Evolutionary conservation across 2,888 invertebrate species (phyloP).

Genomic region (Piscicola geometra): DNA sequence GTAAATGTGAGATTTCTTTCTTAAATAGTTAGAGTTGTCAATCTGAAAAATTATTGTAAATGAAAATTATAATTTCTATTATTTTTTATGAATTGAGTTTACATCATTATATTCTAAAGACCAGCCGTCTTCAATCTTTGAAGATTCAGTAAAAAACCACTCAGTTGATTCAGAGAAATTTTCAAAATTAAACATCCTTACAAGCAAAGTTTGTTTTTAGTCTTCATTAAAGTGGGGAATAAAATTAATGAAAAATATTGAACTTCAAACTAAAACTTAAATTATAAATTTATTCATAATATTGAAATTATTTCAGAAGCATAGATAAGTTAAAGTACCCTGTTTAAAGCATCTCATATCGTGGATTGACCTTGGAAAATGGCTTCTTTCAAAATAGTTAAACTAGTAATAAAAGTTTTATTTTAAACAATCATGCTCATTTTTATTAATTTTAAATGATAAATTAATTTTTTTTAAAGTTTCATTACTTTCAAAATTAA

Average conservation of each 20-base stretch:
- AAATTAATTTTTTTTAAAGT: too few relatives aligned
- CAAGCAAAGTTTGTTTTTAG: too few relatives aligned
- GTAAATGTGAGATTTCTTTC: background rate
- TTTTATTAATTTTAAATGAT: too few relatives aligned
- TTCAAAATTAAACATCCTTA: background rate
- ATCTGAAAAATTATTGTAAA: background rate
- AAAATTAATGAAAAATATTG: too few relatives aligned
- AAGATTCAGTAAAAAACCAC: background rate
- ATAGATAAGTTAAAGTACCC: too few relatives aligned
- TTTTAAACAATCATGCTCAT: too few relatives aligned
- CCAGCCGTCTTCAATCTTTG: background rate
- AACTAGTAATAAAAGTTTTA: background rate
- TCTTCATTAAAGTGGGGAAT: too few relatives aligned
- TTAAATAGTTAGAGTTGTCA: background rate
- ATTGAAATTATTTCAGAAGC: too few relatives aligned
- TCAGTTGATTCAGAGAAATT: background rate
- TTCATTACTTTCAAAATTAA: too few relatives aligned
- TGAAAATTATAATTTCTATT: background rate
- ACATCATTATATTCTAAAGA: background rate
- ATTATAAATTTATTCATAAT: too few relatives aligned
- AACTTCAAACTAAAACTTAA: too few relatives aligned
- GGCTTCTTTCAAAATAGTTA: slow-evolving; percentile 1
- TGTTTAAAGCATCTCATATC: background rate
- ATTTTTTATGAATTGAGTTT: background rate
- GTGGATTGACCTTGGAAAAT: slow-evolving; percentile 1